Evolutionary conservation across 2,113 vertebrate genomes (phyloP), one percentile per base, ranked within the genome.

Genomic region (Athene noctua): DNA sequence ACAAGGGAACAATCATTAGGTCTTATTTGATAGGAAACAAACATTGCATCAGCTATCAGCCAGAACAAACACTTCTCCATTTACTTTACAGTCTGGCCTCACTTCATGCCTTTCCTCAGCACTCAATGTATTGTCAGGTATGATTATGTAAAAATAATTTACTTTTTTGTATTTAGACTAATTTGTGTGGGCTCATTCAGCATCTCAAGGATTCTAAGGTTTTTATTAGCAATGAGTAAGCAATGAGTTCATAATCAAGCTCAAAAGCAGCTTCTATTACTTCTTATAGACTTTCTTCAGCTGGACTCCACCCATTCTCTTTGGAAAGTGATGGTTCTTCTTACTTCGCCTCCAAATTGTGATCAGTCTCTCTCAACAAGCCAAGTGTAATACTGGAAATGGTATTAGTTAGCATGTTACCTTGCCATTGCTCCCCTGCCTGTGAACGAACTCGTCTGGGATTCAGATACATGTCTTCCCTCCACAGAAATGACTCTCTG

Each of bases 401-500:
- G 4, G 6, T 11, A 29, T 79, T n/a, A 21, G 15, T 6, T 29
- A 75, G 25, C 16, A 27, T 4, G 1, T 97, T 99, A 99, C 99
- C 99, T 99, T 96, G 98, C 98, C 98, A 99, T 97, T 9, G 98
- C 97, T 62, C 98, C 98, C 8, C 96, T 96, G 81, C 98, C 97
- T 16, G 96, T 96, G 75, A 98, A 98, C 16, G 98, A 97, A 72
- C 92, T 96, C n/a, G 73, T 90, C 72, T 97, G 95, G 58, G 98
- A 97, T 49, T 96, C 97, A 34, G 98, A 91, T 12, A 88, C 91
- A 42, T 97, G 96, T 46, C 95, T 94, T 67, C 97, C 97, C 72
- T 98, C 98, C 97, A 98, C 97, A 74, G 98, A 95, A 92, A 98
- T 82, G 25, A 97, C 97, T 38, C 94, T 93, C 86, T 98, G 98